Percentiles rank a stretch among this genome's conserved stretches.
Conservation (phyloP, 1,140 invertebrate species). For the Trichomalopsis sarcophagae region DNA sequence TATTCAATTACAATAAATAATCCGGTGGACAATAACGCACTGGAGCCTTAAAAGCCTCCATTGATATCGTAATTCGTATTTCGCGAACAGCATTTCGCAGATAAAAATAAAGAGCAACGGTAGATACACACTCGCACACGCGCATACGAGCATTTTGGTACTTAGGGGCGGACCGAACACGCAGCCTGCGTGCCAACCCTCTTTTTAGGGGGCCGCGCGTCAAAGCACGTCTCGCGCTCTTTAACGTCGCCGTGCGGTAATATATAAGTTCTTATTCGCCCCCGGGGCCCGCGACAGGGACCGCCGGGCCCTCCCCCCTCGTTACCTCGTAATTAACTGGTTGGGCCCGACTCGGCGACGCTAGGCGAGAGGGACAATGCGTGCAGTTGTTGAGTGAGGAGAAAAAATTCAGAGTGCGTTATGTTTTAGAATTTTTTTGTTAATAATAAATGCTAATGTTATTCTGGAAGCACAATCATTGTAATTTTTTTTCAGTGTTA, state of each 20-base stretch:
- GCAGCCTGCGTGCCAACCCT: neutral
- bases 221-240: conserved; percentile 1
- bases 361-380: neutral
- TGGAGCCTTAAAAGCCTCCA: too few species aligned
- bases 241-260: conserved; percentile 23
- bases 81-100: too few species aligned
- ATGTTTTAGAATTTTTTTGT: neutral
- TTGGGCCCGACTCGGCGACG: neutral
- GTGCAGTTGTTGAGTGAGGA: neutral
- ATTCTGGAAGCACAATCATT: too few species aligned
- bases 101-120: too few species aligned
- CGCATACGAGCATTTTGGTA: neutral
- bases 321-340: conserved; percentile 38
- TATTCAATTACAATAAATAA: conserved; percentile 41
- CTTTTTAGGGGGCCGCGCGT: neutral
- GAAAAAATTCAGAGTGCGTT: neutral
- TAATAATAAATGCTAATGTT: too few species aligned
- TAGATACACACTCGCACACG: neutral
- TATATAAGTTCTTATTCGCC: conserved; percentile 29
- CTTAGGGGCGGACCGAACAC: conserved; percentile 2
- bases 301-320: neutral
- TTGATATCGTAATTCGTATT: neutral
- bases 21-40: neutral
- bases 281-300: neutral
- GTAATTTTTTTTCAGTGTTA: too few species aligned